Percentiles rank a stretch among this genome's conserved stretches.
Conservation (phyloP, 2,797 vertebrate genomes). For the Rhyacichthys aspro region DNA sequence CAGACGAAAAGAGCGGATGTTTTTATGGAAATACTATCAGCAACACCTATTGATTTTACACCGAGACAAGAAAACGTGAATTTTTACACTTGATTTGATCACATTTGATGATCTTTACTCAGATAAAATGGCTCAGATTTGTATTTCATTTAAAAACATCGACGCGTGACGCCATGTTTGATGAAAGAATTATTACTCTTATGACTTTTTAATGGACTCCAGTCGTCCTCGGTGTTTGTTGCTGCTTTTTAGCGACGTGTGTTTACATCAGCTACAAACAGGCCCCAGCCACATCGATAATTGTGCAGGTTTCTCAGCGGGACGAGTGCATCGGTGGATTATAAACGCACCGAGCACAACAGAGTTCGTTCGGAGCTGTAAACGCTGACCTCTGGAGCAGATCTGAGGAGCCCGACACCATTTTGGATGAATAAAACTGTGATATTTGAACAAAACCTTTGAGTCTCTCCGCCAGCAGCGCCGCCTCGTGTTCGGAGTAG, state of each 20-base stretch:
- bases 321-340: slow-evolving; percentile 5
- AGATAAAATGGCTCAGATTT: too few species aligned
- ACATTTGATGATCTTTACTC: too few species aligned
- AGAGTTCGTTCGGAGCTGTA: slow-evolving; percentile 58
- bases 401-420: neutral
- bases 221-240: too few species aligned
- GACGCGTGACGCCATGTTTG: too few species aligned
- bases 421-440: slow-evolving; percentile 1
- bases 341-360: slow-evolving; percentile 2
- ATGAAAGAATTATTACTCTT: too few species aligned
- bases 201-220: too few species aligned
- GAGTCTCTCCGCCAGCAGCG: slow-evolving; percentile 79
- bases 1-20: too few species aligned
- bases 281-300: slow-evolving; percentile 29
- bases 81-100: too few species aligned
- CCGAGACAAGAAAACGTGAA: too few species aligned
- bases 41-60: too few species aligned
- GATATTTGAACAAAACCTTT: slow-evolving; percentile 49
- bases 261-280: neutral
- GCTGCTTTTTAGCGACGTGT: neutral
- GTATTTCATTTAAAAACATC: too few species aligned
- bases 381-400: slow-evolving; percentile 14
- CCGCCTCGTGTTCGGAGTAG: slow-evolving; percentile 89
- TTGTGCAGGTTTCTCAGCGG: slow-evolving; percentile 32
- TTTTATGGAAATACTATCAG: too few species aligned